Conservation (phyloP, 1,140 invertebrate genomes). For the Bombus consobrinus region DNA sequence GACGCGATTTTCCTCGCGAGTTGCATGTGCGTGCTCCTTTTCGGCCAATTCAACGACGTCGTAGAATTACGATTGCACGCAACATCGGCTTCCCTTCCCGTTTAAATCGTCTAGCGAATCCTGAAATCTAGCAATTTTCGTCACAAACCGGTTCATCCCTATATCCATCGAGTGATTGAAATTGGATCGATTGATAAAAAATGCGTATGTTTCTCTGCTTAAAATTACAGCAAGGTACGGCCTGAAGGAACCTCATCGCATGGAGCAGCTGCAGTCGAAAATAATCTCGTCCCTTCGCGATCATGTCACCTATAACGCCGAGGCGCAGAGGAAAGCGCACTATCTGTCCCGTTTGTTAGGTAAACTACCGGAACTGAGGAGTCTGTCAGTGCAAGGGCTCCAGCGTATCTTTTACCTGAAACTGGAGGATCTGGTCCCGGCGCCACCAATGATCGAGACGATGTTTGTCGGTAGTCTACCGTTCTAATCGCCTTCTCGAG, state of each 20-base stretch:
- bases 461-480: slow-evolving; percentile 97
- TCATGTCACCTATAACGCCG: slow-evolving; percentile 96
- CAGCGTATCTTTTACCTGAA: slow-evolving; percentile 97
- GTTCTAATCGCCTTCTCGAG: slow-evolving; percentile 82
- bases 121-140: neutral
- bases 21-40: slow-evolving; percentile 45
- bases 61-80: slow-evolving; percentile 35
- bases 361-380: slow-evolving; percentile 95
- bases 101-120: neutral
- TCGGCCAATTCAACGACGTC: neutral
- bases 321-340: slow-evolving; percentile 93
- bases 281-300: slow-evolving; percentile 96
- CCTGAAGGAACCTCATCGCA: slow-evolving; percentile 93
- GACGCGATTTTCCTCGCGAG: slow-evolving; percentile 43
- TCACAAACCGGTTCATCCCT: neutral
- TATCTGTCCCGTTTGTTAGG: slow-evolving; percentile 96
- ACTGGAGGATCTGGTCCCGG: slow-evolving; percentile 94
- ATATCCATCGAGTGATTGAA: neutral
- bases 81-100: slow-evolving; percentile 2
- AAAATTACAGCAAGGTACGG: slow-evolving; percentile 92
- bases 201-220: neutral
- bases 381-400: slow-evolving; percentile 95
- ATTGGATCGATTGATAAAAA: slow-evolving; percentile 1
- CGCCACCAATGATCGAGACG: slow-evolving; percentile 95
- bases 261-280: slow-evolving; percentile 97